A percentile compares a stretch with the other conserved stretches of the same genome.
These are phyloP conservation scores for Lates calcarifer DNA, from an alignment of 2,113 vertebrate species.

Conservation along the genomic window DNA sequence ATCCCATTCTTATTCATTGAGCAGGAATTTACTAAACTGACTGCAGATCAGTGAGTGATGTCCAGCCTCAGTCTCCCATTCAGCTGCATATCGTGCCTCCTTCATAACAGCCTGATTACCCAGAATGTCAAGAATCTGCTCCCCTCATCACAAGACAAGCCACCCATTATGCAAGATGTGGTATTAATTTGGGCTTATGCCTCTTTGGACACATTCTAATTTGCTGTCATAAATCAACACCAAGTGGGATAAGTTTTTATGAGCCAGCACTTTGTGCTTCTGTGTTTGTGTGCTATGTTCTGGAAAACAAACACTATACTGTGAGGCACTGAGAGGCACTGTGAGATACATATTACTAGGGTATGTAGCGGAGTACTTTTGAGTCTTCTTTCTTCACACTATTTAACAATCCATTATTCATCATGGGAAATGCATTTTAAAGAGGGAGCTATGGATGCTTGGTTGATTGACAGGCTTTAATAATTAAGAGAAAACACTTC, in stretches of 20 bases:
- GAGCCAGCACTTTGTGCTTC: constrained; percentile 47
- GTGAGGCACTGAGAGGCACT: constrained; percentile 33
- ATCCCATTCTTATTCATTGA: constrained; percentile 44
- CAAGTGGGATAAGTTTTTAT: constrained; percentile 51
- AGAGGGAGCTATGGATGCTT: neutral
- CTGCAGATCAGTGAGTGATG: constrained; percentile 49
- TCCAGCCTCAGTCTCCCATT: constrained; percentile 26
- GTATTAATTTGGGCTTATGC: constrained; percentile 55
- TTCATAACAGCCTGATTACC: constrained; percentile 48
- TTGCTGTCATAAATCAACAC: constrained; percentile 62
- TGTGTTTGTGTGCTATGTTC: constrained; percentile 37
- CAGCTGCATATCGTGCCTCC: constrained; percentile 34
- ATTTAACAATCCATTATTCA: constrained; percentile 7
- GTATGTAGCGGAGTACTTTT: neutral
- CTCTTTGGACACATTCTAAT: constrained; percentile 59
- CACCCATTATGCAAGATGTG: constrained; percentile 57
- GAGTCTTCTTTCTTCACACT: constrained; percentile 10
- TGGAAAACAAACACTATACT: constrained; percentile 48
- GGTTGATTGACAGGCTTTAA: constrained; percentile 8
- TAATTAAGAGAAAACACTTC: neutral
- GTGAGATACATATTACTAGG: constrained; percentile 17
- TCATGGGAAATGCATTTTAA: constrained; percentile 1
- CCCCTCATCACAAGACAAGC: constrained; percentile 59
- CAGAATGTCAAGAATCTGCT: constrained; percentile 71
- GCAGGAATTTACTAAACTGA: constrained; percentile 36